phyloP scores from a whole-genome alignment of 2,113 vertebrate species.

The Cyanoramphus novaezelandiae region DNA sequence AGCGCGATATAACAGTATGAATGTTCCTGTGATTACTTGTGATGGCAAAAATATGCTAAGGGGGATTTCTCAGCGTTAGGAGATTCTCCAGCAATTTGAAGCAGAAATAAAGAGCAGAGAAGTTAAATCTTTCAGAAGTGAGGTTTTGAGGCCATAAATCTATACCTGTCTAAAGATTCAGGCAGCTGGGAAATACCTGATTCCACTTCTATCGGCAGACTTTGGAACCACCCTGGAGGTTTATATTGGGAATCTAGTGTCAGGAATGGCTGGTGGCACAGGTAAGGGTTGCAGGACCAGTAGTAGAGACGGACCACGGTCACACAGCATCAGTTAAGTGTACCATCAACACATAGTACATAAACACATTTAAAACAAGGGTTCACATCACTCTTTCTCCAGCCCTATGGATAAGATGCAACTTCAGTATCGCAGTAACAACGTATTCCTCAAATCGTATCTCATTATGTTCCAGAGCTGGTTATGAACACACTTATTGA shows the following conservation, averaged over 20 bases:
- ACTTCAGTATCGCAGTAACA: background rate
- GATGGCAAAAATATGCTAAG: background rate
- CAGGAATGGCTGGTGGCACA: background rate
- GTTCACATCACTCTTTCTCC: background rate
- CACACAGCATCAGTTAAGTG: fast-evolving
- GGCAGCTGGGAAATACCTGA: background rate
- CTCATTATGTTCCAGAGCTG: background rate
- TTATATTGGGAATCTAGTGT: background rate
- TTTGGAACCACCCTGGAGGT: background rate
- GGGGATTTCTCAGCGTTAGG: background rate
- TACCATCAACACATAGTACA: background rate
- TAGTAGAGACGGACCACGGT: background rate
- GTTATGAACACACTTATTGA: background rate
- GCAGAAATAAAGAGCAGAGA: background rate
- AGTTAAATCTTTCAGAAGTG: background rate
- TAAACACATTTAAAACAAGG: fast-evolving
- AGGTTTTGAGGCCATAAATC: background rate
- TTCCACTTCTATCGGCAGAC: background rate
- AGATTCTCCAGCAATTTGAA: background rate
- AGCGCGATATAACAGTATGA: background rate
- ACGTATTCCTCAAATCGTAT: background rate
- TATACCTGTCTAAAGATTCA: background rate
- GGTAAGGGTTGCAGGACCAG: background rate
- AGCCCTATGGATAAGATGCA: background rate
- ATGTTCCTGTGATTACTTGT: background rate